A percentile compares a stretch with the other conserved stretches of the same genome.
phyloP scores from a whole-genome alignment of 2,888 invertebrate genomes.

The Coremacera marginata region DNA sequence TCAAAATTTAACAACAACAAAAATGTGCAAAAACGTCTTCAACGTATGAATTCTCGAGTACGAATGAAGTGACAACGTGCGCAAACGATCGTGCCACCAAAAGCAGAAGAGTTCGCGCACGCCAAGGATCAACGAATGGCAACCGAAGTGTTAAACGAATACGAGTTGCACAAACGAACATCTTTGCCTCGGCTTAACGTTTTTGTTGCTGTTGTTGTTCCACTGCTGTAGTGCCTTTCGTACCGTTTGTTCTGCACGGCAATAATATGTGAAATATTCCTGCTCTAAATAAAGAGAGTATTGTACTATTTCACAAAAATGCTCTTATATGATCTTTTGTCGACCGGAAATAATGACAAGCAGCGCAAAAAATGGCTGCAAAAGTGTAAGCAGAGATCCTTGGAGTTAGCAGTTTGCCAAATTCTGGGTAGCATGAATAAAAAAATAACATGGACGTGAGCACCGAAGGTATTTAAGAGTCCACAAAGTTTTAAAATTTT shows the following conservation, averaged over 20 bases:
- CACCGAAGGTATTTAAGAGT: too few species aligned
- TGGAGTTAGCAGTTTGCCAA: too few species aligned
- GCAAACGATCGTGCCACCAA: not conserved
- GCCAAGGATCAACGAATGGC: not conserved
- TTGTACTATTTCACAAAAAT: not conserved
- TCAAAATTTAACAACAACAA: not conserved
- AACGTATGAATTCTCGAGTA: conserved; percentile 1
- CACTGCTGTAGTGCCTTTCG: not conserved
- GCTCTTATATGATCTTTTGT: too few species aligned
- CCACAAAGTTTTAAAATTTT: too few species aligned
- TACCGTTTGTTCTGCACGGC: conserved; percentile 12
- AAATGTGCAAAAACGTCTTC: conserved; percentile 16
- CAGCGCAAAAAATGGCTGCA: too few species aligned
- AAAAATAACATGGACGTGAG: too few species aligned
- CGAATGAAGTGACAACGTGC: not conserved
- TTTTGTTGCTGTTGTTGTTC: not conserved
- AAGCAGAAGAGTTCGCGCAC: not conserved
- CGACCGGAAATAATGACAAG: too few species aligned
- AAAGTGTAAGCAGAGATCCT: too few species aligned
- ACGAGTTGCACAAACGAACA: not conserved
- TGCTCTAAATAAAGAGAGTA: not conserved
- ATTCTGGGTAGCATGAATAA: too few species aligned
- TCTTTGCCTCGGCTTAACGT: not conserved
- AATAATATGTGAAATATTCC: not conserved
- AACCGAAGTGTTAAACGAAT: not conserved